Base-by-base conservation (phyloP, 2,888 invertebrate genomes). In the Apodemia mormo region DNA sequence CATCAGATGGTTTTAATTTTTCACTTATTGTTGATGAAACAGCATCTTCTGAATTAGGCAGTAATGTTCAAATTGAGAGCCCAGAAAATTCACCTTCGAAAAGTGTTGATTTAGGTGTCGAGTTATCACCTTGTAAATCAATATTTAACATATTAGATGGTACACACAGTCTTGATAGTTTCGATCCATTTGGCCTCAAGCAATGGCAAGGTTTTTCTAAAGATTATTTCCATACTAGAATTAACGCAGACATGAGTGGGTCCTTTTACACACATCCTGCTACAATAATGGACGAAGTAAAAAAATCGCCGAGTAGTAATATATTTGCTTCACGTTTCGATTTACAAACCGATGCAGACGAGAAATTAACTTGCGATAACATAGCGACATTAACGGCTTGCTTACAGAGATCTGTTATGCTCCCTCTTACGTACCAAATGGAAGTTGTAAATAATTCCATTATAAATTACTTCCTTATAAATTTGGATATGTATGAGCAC, bases 381-480 rank as follows among this genome's bases (percentile, higher is more conserved):
- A 90, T 93, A 72, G 92, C 92, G 1, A 91, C 92, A 4, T 78
- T 95, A 30, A 94, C 95, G 0, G 94, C 95, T 40, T 96, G 95
- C 74, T 82, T 96, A 7, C 95, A 95, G 78, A 93, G 95, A 81
- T 96, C 96, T 0, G 94, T 97, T 2, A 91, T 95, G 80, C 87
- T 96, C 71, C 96, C 97, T 0, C 82, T 97, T 3, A 94, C 94
- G 10, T 94, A 95, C 33, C 96, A 97, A 79, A 91, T 95, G 68
- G 95, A 95, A 75, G 92, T 97, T 12, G 95, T 96, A 0, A 96
- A 96, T 71, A 95, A 95, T 73, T 96, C 96, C 8, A 94, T 97
- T 30, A 86, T 97, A 72, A 96, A 95, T 49, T 94, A 96, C 80
- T 95, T 96, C 76, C 86, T 97, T 0, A 92, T 94, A 0, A 94